Conservation (phyloP, 2,888 invertebrate genomes). For the Ichneumon xanthorius region DNA sequence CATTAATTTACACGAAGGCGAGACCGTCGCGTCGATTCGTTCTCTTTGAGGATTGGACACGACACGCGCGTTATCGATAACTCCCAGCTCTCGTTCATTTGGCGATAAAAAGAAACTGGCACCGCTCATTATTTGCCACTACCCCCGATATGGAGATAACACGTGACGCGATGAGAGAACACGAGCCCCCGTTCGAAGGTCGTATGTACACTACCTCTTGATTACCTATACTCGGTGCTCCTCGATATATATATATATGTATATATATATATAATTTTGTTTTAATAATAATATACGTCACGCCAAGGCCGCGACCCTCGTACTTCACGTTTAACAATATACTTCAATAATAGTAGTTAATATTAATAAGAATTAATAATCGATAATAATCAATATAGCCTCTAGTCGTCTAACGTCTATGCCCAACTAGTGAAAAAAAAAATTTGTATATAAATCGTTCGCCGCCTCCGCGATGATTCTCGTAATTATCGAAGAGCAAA, state of each 20-base stretch:
- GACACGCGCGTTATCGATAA: conserved; percentile 36
- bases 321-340: conserved; percentile 70
- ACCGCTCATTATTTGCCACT: conserved; percentile 41
- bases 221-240: conserved; percentile 45
- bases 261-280: conserved; percentile 64
- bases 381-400: conserved; percentile 82
- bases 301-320: conserved; percentile 69
- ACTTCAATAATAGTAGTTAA: conserved; percentile 77
- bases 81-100: conserved; percentile 55
- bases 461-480: conserved; percentile 41
- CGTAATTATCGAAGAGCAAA: conserved; percentile 35
- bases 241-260: conserved; percentile 56
- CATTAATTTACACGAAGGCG: conserved; percentile 13
- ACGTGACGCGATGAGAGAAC: conserved; percentile 45
- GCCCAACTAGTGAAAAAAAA: conserved; percentile 80
- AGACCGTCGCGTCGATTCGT: conserved; percentile 10
- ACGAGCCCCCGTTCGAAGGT: conserved; percentile 31
- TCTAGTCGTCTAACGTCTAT: conserved; percentile 83
- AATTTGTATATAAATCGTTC: conserved; percentile 69
- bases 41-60: conserved; percentile 20
- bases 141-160: conserved; percentile 27
- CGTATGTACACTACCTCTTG: conserved; percentile 23
- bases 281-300: conserved; percentile 66
- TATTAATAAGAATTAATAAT: conserved; percentile 76
- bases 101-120: conserved; percentile 64